These are phyloP conservation scores for Ametastegia equiseti DNA, from an alignment of 2,888 invertebrate genomes.

Conservation along the genomic window DNA sequence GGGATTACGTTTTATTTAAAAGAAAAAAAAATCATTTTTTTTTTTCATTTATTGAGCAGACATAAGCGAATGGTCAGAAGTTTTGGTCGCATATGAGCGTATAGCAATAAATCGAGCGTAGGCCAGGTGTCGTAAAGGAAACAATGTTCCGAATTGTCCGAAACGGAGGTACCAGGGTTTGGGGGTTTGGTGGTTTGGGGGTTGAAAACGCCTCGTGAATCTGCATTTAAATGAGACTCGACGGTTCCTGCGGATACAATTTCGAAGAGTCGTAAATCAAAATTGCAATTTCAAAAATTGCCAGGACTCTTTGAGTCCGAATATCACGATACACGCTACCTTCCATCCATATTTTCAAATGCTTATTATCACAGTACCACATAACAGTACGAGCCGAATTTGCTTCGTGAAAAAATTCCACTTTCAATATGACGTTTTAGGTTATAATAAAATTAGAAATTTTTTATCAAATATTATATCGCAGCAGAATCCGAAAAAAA, in stretches of 20 bases:
- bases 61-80: not conserved
- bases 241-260: not conserved
- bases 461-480: too few relatives aligned
- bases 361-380: too few relatives aligned
- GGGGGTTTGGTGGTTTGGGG: not conserved
- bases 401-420: too few relatives aligned
- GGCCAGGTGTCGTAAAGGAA: constrained; percentile 20
- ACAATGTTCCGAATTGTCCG: not conserved
- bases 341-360: too few relatives aligned
- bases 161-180: not conserved
- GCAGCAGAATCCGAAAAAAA: too few relatives aligned
- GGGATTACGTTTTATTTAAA: too few relatives aligned
- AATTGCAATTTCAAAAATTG: constrained; percentile 15
- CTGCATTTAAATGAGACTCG: constrained; percentile 1
- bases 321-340: not conserved
- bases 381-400: too few relatives aligned
- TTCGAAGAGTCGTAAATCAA: constrained; percentile 31
- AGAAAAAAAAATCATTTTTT: too few relatives aligned
- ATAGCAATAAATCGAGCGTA: not conserved
- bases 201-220: not conserved
- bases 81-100: not conserved
- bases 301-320: not conserved
- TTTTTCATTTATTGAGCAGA: too few relatives aligned
- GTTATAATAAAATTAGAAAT: too few relatives aligned
- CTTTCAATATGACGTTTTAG: too few relatives aligned